phyloP scores from a whole-genome alignment of 2,797 vertebrate genomes.

The Chloroceryle amazona region DNA sequence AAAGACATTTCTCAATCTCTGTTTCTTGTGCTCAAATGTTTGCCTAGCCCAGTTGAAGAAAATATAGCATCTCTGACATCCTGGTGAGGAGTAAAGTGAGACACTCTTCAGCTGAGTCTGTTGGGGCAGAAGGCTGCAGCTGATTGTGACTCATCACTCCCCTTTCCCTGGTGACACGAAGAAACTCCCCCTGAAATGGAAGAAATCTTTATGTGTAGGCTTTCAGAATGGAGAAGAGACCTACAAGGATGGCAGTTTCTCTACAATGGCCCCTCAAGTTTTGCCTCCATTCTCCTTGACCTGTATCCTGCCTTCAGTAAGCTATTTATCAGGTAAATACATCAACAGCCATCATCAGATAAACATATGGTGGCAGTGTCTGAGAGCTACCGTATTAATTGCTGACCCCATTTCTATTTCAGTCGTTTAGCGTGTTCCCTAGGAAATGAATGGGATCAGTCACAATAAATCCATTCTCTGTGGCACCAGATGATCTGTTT shows the following conservation, averaged over 20 bases:
- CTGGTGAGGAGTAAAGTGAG: neutral
- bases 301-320: neutral
- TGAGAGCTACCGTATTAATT: conserved; percentile 38
- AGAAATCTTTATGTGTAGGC: neutral
- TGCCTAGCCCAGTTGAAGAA: neutral
- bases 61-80: neutral
- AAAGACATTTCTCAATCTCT: neutral
- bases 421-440: conserved; percentile 15
- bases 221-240: neutral
- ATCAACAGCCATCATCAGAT: neutral
- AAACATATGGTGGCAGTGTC: conserved; percentile 20
- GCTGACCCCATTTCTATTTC: conserved; percentile 68
- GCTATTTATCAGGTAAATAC: conserved; percentile 47
- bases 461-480: conserved; percentile 30
- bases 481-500: conserved; percentile 49
- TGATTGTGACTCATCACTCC: neutral
- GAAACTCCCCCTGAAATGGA: neutral
- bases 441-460: conserved; percentile 44
- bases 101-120: neutral
- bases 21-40: neutral
- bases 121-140: neutral
- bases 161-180: neutral
- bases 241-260: neutral
- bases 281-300: conserved; percentile 18
- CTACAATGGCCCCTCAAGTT: rapidly evolving